Base-by-base conservation (phyloP, 1,140 invertebrate genomes). In the Cydia splendana region DNA sequence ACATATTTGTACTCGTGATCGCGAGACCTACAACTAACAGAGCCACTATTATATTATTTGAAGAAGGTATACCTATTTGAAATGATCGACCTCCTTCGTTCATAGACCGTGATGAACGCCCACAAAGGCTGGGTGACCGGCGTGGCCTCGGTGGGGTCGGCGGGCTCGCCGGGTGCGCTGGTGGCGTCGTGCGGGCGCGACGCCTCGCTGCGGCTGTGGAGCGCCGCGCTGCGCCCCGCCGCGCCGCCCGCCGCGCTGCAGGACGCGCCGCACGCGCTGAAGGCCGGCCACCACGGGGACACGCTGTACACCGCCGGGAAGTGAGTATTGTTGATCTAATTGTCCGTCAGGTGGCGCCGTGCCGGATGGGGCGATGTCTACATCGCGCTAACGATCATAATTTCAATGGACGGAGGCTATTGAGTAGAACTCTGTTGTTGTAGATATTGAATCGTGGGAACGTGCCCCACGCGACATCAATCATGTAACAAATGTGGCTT, bases 121-220 rank as follows among this genome's bases (percentile, higher is more conserved):
- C 98, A 98, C 91, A 97, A 97, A 90, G 97, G 97, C 89, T 98
- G 97, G 97, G 96, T 98, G 74, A 96, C 96, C 86, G 97, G 97
- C 30, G 91, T 98, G 80, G 86, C 94, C 97, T 78, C 95, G 95
- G 65, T 85, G 73, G 85, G 88, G 15, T 73, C 5, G 24, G 80
- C 42, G 42, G 65, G n/a, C n/a, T n/a, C 3, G 24, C 79, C 57
- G 38, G 94, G 94, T 73, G 93, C 94, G 30, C 85, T 95, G 28
- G 89, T 97, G 85, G 93, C 97, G 53, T 97, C 96, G 78, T 96
- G 96, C 62, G 98, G 97, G 82, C 95, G 97, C 67, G 96, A 95
- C 81, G 97, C 97, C 28, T 94, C 95, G 62, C 88, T 98, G 10
- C 89, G 91, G 4, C 77, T 89, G 75, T 93, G 92, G 92, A 87